Evolutionary conservation across 1,140 invertebrate genomes (phyloP).

Genomic region (Triops cancriformis): DNA sequence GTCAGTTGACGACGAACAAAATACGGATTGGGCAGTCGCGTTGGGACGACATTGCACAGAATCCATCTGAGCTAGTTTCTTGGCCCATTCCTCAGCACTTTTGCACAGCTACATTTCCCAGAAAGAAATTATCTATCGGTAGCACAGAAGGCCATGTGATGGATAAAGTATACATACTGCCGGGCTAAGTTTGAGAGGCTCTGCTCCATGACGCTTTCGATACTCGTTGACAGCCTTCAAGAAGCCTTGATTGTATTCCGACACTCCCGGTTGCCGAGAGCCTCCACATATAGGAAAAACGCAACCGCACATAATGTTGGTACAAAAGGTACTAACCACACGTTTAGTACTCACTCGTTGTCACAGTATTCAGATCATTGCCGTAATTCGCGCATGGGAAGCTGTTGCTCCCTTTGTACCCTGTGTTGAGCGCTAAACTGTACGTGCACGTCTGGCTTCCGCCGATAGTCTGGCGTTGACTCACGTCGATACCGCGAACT

Average conservation of each 20-base stretch:
- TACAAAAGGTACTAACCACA: not conserved
- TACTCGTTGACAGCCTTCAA: conserved; percentile 69
- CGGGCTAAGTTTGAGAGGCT: conserved; percentile 56
- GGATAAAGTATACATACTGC: conserved; percentile 54
- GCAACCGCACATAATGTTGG: not conserved
- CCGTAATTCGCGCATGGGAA: not conserved
- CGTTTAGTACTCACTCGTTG: not conserved
- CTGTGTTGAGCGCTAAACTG: not conserved
- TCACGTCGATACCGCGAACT: not conserved
- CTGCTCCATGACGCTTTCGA: conserved; percentile 59
- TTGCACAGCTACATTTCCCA: not conserved
- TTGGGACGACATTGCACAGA: not conserved
- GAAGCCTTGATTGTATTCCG: conserved; percentile 49
- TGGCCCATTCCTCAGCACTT: not conserved
- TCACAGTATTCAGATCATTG: not conserved
- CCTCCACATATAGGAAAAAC: not conserved
- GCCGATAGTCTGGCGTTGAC: not conserved
- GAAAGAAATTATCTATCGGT: not conserved
- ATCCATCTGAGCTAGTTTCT: not conserved
- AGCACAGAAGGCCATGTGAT: no score
- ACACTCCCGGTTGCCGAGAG: not conserved
- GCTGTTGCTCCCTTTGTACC: not conserved
- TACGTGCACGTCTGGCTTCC: not conserved
- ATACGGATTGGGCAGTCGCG: not conserved
- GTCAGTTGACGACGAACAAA: not conserved